phyloP scores from a whole-genome alignment of 1,140 invertebrate species.

The Drosophila pseudoananassae region DNA sequence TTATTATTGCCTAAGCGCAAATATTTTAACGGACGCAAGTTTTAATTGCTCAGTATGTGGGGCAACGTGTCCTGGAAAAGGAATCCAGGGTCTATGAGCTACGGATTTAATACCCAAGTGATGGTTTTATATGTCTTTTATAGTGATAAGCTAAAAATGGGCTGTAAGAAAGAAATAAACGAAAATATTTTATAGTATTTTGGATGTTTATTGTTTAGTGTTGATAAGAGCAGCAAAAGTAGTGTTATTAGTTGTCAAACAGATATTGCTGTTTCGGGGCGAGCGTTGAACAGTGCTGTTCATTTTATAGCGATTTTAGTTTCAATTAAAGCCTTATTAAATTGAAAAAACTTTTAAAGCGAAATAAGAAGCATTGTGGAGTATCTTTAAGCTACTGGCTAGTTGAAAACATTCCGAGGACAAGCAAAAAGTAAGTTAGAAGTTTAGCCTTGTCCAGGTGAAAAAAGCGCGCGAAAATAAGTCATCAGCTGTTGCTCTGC shows the following conservation, averaged over 20 bases:
- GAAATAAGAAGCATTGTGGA: neutral
- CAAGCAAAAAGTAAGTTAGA: slow-evolving; percentile 48
- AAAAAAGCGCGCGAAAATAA: slow-evolving; percentile 44
- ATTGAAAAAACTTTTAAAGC: neutral
- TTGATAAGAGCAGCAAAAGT: neutral
- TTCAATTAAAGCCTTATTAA: neutral
- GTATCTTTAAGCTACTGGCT: neutral
- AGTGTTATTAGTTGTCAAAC: slow-evolving; percentile 17
- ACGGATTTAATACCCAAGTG: slow-evolving; percentile 2
- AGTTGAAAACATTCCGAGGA: slow-evolving; percentile 14
- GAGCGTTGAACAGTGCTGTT: neutral
- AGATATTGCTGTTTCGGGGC: slow-evolving; percentile 4
- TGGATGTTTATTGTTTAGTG: neutral
- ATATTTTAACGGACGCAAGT: slow-evolving; percentile 71
- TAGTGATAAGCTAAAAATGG: slow-evolving; percentile 23
- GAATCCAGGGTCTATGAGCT: slow-evolving; percentile 50
- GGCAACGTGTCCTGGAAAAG: slow-evolving; percentile 31
- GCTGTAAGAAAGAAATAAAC: slow-evolving; percentile 29
- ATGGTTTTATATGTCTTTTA: slow-evolving; percentile 36
- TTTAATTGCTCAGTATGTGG: slow-evolving; percentile 75
- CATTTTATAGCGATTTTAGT: neutral
- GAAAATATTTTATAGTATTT: slow-evolving; percentile 5
- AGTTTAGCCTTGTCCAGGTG: neutral
- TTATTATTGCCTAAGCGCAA: slow-evolving; percentile 86
- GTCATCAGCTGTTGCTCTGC: slow-evolving; percentile 56